phyloP scores from a whole-genome alignment of 1,140 invertebrate genomes.

The Vollenhovia emeryi region DNA sequence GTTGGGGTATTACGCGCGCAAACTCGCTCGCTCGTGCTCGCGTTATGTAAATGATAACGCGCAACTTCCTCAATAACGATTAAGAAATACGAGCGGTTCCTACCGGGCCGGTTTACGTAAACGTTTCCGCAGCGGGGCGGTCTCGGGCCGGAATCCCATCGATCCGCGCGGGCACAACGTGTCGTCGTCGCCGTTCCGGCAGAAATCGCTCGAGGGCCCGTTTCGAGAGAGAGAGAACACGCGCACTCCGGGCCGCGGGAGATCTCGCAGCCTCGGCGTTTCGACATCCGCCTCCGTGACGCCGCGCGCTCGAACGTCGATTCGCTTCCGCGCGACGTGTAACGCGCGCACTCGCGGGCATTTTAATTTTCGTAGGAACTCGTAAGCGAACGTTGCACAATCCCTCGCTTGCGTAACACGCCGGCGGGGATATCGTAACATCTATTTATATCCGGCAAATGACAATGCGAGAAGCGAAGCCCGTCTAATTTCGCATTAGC shows the following conservation, averaged over 20 bases:
- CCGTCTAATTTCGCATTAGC: neutral
- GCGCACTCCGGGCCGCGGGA: no score
- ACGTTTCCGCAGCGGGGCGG: slow-evolving; percentile 21
- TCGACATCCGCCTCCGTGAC: neutral
- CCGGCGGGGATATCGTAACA: neutral
- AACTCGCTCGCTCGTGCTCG: slow-evolving; percentile 44
- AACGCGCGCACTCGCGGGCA: neutral
- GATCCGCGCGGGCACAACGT: no score
- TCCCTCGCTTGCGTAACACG: slow-evolving; percentile 9
- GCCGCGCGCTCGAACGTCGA: neutral
- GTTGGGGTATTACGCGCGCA: slow-evolving; percentile 49
- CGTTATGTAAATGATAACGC: slow-evolving; percentile 74
- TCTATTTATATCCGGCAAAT: neutral
- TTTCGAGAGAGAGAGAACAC: no score
- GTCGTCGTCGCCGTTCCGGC: neutral
- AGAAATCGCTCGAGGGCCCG: neutral
- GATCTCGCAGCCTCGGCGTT: no score
- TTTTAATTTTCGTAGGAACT: neutral
- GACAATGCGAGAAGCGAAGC: neutral
- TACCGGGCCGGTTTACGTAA: slow-evolving; percentile 52
- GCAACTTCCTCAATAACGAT: slow-evolving; percentile 74
- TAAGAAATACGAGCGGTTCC: slow-evolving; percentile 68
- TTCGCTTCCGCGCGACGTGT: neutral
- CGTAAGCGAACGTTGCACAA: slow-evolving; percentile 4
- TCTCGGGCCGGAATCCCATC: slow-evolving; percentile 10